phyloP scores from a whole-genome alignment of 1,140 invertebrate species.

The Latrodectus geometricus region DNA sequence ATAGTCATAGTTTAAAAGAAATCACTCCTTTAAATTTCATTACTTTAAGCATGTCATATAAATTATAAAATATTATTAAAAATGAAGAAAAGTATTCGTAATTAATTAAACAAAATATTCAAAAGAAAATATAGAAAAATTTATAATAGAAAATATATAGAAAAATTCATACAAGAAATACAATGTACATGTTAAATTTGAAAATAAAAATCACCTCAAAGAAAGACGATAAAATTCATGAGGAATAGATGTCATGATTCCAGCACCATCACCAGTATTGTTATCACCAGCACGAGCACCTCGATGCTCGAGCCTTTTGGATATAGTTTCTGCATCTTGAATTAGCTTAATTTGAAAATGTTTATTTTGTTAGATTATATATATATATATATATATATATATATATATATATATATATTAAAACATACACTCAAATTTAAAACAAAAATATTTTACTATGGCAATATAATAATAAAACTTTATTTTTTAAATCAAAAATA shows the following conservation, averaged over 20 bases:
- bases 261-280: constrained; percentile 72
- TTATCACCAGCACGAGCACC: constrained; percentile 99
- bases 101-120: too few relatives aligned
- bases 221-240: constrained; percentile 90
- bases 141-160: too few relatives aligned
- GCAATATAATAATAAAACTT: too few relatives aligned
- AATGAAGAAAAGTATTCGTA: too few relatives aligned
- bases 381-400: background rate
- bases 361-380: background rate
- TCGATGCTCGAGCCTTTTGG: constrained; percentile 97
- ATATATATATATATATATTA: too few relatives aligned
- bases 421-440: background rate
- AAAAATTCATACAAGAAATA: too few relatives aligned
- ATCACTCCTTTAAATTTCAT: too few relatives aligned
- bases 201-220: constrained; percentile 75
- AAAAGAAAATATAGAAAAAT: too few relatives aligned
- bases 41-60: too few relatives aligned
- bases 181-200: too few relatives aligned
- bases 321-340: constrained; percentile 91
- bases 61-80: too few relatives aligned
- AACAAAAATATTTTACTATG: background rate
- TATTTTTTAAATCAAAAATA: background rate
- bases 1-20: too few relatives aligned
- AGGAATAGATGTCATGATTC: constrained; percentile 94
- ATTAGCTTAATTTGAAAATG: constrained; percentile 79